phyloP scores from a whole-genome alignment of 2,797 vertebrate genomes.

The Epinephelus malabaricus region DNA sequence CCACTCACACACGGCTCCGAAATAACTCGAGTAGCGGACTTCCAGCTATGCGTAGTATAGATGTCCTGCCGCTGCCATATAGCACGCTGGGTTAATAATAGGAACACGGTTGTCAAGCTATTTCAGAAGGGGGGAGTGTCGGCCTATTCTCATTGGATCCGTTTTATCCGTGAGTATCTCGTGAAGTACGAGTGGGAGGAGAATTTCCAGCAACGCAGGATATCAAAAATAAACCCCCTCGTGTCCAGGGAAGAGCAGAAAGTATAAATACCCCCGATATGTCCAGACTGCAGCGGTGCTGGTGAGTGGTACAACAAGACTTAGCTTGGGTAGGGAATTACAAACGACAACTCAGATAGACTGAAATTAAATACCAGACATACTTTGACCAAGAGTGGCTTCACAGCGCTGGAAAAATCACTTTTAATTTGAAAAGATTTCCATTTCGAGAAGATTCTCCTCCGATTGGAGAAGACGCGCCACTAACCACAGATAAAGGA shows the following conservation, averaged over 20 bases:
- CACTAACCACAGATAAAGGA: slow-evolving; percentile 30
- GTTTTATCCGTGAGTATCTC: slow-evolving; percentile 86
- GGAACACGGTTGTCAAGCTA: slow-evolving; percentile 71
- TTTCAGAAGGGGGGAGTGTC: slow-evolving; percentile 82
- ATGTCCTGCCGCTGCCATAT: slow-evolving; percentile 62
- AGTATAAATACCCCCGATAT: slow-evolving; percentile 93
- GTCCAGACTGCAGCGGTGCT: slow-evolving; percentile 81
- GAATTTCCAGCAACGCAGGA: slow-evolving; percentile 89
- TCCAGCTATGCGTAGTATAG: slow-evolving; percentile 71
- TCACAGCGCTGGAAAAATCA: slow-evolving; percentile 46
- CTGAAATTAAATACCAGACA: slow-evolving; percentile 42
- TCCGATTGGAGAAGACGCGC: slow-evolving; percentile 12
- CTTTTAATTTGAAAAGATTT: slow-evolving; percentile 28
- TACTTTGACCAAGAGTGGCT: slow-evolving; percentile 52
- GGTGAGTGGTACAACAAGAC: slow-evolving; percentile 64
- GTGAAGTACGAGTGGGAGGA: slow-evolving; percentile 92
- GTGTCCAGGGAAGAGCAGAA: slow-evolving; percentile 90
- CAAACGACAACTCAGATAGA: slow-evolving; percentile 30
- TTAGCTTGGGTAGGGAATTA: slow-evolving; percentile 34
- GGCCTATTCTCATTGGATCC: slow-evolving; percentile 89
- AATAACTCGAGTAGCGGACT: slow-evolving; percentile 70
- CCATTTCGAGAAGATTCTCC: neutral
- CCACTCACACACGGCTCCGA: slow-evolving; percentile 61
- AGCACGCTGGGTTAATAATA: slow-evolving; percentile 83
- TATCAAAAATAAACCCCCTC: slow-evolving; percentile 95